phyloP scores from a whole-genome alignment of 2,888 invertebrate genomes.

The Ormyrus thymus region DNA sequence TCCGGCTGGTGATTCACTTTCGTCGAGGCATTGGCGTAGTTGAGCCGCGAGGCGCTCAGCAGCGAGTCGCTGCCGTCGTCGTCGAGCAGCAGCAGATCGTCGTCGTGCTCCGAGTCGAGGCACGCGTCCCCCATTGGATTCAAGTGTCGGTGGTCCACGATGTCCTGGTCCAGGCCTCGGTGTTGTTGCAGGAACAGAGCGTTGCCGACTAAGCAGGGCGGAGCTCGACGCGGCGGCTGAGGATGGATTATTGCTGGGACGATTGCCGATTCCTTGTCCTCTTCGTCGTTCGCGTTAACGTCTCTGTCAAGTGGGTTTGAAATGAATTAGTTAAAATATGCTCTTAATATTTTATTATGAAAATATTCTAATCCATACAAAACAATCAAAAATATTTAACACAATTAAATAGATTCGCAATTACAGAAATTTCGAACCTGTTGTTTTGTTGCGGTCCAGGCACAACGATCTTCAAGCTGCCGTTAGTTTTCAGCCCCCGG shows the following conservation, averaged over 20 bases:
- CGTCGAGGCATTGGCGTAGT: conserved; percentile 58
- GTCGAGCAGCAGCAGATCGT: conserved; percentile 48
- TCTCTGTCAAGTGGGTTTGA: neutral
- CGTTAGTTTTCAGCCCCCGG: conserved; percentile 63
- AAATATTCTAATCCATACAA: no score
- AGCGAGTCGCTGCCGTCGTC: conserved; percentile 82
- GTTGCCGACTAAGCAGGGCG: conserved; percentile 69
- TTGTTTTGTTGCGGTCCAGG: conserved; percentile 68
- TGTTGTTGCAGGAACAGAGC: conserved; percentile 23
- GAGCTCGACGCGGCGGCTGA: conserved; percentile 85
- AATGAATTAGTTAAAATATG: no score
- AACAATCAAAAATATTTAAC: no score
- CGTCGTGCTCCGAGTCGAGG: conserved; percentile 45
- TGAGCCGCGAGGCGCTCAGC: conserved; percentile 79
- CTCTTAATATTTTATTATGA: no score
- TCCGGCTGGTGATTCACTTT: conserved; percentile 21
- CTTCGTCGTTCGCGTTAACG: conserved; percentile 33
- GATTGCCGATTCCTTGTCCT: conserved; percentile 81
- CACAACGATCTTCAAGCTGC: conserved; percentile 76
- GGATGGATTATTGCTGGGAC: conserved; percentile 87
- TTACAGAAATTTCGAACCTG: conserved; percentile 54
- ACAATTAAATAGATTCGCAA: neutral
- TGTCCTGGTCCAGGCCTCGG: conserved; percentile 73
- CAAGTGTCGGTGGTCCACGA: conserved; percentile 75
- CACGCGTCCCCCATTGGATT: conserved; percentile 17